These are phyloP conservation scores for Leptopilina clavipes DNA, from an alignment of 1,140 invertebrate genomes.

Conservation along the genomic window DNA sequence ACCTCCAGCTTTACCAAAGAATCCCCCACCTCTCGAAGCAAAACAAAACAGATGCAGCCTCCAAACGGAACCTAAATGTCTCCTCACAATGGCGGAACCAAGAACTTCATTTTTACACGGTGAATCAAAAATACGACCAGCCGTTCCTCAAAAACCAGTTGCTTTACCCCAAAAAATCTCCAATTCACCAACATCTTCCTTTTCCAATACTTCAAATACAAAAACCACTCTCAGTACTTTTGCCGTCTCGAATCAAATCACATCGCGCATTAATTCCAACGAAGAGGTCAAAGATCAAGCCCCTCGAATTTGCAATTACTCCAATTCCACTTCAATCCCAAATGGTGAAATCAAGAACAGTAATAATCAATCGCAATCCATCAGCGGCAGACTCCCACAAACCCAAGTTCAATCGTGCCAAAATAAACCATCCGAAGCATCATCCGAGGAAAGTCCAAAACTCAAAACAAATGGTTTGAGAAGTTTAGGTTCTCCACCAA, in stretches of 20 bases:
- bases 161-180: slow-evolving; percentile 44
- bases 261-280: background rate
- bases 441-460: background rate
- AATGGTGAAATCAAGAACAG: background rate
- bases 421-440: background rate
- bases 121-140: slow-evolving; percentile 61
- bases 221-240: background rate
- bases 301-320: background rate
- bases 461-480: background rate
- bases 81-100: slow-evolving; percentile 73
- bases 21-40: slow-evolving; percentile 76
- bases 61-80: slow-evolving; percentile 38
- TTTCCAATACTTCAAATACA: background rate
- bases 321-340: background rate
- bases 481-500: background rate
- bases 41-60: slow-evolving; percentile 37
- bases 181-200: background rate
- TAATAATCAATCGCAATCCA: background rate
- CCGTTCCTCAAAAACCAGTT: slow-evolving; percentile 64
- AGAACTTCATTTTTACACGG: slow-evolving; percentile 83
- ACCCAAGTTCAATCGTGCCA: slow-evolving; percentile 23
- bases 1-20: slow-evolving; percentile 80
- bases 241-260: background rate
- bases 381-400: background rate
- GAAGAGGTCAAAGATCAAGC: background rate